Base-by-base conservation (phyloP, 1,140 invertebrate species). In the Lamellibrachia luymesi region DNA sequence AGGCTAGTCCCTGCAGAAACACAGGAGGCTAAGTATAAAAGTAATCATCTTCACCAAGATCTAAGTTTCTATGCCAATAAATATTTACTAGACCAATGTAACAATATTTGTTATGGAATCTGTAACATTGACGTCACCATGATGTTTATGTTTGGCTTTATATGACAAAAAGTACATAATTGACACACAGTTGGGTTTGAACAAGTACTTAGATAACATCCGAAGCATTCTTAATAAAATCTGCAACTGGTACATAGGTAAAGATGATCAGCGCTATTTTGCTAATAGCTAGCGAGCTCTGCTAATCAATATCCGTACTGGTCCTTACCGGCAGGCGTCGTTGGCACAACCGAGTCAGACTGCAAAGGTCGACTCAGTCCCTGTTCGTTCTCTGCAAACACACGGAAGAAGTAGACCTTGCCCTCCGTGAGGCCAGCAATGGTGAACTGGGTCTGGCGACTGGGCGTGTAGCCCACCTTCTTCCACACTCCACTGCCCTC, bases 331-430 rank as follows among this genome's bases (percentile, higher is more conserved):
- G 98, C 99, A 92, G 98, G 99, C 94, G 98, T 98, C 95, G 98
- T 99, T 0, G 98, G 98, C 95, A 98, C 98, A 94, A 99, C 98
- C 96, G 98, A 98, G 38, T 98, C 97, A 93, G 98, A 98, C 94
- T 98, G 98, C 17, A 99, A 96, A 50, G 98, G 98, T 93, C 98
- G 98, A 25, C 98, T 98, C 4, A 99, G 96, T 1, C 99, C 99
- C 94, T 99, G 99, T 94, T 99, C 98, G 96, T 99, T 99, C 96
- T 99, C 99, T 51, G 99, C 99, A 93, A 97, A 97, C 7, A 99
- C 98, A 93, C 99, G 97, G 97, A 99, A 99, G 95, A 99, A 98
- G 95, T 99, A 99, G 91, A 98, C 97, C 95, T 97, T 97, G 90
- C 98, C 98, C 96, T 99, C 98, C 51, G 97, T 98, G 90, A 99